phyloP scores from a whole-genome alignment of 1,140 invertebrate species.

The Glossosoma conforme region DNA sequence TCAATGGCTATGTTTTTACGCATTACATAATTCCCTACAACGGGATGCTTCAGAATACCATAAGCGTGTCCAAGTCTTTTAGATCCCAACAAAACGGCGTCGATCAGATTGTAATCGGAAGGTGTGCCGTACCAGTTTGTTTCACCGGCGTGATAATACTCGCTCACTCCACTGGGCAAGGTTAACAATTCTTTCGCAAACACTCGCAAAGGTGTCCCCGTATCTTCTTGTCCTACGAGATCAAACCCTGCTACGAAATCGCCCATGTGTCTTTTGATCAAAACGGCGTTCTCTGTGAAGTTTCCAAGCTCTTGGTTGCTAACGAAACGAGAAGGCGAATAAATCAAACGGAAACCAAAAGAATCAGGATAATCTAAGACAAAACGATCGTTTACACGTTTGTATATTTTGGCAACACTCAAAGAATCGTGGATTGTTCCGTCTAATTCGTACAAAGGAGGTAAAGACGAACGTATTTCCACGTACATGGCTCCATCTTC shows the following conservation, averaged over 20 bases:
- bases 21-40: constrained; percentile 55
- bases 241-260: constrained; percentile 69
- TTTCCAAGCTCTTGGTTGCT: constrained; percentile 35
- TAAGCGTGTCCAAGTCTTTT: constrained; percentile 65
- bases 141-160: constrained; percentile 79
- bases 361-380: constrained; percentile 58
- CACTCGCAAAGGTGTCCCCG: constrained; percentile 53
- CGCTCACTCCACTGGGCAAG: constrained; percentile 51
- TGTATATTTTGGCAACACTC: constrained; percentile 55
- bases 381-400: constrained; percentile 54
- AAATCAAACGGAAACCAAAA: constrained; percentile 65
- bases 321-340: constrained; percentile 52
- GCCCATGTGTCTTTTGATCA: constrained; percentile 43
- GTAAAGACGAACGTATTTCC: constrained; percentile 59
- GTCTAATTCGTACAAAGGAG: constrained; percentile 58
- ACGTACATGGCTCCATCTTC: constrained; percentile 77
- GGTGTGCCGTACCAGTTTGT: constrained; percentile 65
- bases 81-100: constrained; percentile 70
- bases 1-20: constrained; percentile 68
- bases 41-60: constrained; percentile 71
- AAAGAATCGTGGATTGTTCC: constrained; percentile 50
- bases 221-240: constrained; percentile 70
- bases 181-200: constrained; percentile 55
- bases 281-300: constrained; percentile 45
- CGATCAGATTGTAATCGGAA: constrained; percentile 68